Base-by-base conservation (phyloP, 2,888 invertebrate species). In the Hemistola chrysoprasaria region DNA sequence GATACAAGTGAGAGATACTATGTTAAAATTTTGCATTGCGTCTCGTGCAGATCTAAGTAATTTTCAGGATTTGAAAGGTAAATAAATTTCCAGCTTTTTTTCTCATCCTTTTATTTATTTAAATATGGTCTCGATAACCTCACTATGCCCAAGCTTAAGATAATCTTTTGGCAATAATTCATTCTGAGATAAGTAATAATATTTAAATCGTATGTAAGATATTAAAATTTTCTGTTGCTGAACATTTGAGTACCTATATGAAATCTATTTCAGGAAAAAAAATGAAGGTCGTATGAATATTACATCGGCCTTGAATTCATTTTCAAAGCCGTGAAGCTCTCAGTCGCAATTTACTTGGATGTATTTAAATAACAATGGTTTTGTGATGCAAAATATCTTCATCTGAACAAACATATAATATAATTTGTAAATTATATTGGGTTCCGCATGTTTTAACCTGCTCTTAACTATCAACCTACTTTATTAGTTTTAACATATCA, bases 301-400 rank as follows among this genome's bases (percentile, higher is more conserved):
- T 69, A 69, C 69, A 63, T 56, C 72, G 64, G 63, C 82, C 78
- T 82, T 80, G 80, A 66, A 67, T 71, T 72, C 67, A 69, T 71
- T 75, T 73, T 65, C 65, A 68, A 72, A 73, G 66, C 69, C 62
- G 73, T 71, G 69, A 78, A 78, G 75, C 80, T 78, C 71, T 72
- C 71, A 72, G 69, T 61, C 62, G 62, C 62, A 66, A 68, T 66
- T 73, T 69, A 66, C 65, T 63, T 64, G 56, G 63, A 59, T 64
- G 64, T 71, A 70, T 81, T 78, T 77, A 70, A 78, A 81, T 80
- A 62, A 79, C 77, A 80, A 79, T 74, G 59, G 67, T 61, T 74
- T 71, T 71, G 69, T 72, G 49, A 75, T 73, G 71, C 60, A 60
- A 71, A 73, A 63, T 54, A 47, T 59, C 44, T 54, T 59, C 61